phyloP scores from a whole-genome alignment of 1,140 invertebrate genomes.

The Kradibia gibbosae region DNA sequence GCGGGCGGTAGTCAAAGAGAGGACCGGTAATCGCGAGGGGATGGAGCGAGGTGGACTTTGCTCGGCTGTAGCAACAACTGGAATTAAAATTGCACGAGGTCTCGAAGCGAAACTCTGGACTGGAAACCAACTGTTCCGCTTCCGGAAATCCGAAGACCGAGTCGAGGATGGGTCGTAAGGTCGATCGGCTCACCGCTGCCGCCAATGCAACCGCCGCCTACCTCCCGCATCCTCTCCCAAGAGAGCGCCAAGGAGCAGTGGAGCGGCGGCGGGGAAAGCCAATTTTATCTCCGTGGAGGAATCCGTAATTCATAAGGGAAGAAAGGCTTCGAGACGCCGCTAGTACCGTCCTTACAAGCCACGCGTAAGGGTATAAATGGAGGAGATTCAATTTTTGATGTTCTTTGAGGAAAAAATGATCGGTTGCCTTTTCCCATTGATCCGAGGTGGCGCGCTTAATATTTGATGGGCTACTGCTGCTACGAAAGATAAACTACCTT shows the following conservation, averaged over 20 bases:
- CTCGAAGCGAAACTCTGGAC: conserved; percentile 4
- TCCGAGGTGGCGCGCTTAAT: too few species aligned
- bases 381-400: not conserved
- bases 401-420: not conserved
- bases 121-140: not conserved
- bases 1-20: not conserved
- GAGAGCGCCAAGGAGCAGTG: not conserved
- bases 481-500: too few species aligned
- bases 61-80: conserved; percentile 25
- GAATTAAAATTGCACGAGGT: conserved; percentile 43
- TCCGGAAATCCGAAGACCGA: not conserved
- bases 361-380: not conserved
- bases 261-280: not conserved
- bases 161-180: not conserved
- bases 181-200: conserved; percentile 4
- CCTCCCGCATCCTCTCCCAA: not conserved
- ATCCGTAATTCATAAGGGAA: conserved; percentile 41
- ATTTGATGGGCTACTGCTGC: too few species aligned
- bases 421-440: not conserved
- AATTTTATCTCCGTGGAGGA: conserved; percentile 20
- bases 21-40: too few species aligned
- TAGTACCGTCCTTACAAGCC: not conserved
- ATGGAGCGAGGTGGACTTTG: not conserved
- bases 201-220: not conserved
- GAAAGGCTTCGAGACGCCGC: not conserved